phyloP scores from a whole-genome alignment of 2,797 vertebrate genomes.

The Acanthurus lineatus region DNA sequence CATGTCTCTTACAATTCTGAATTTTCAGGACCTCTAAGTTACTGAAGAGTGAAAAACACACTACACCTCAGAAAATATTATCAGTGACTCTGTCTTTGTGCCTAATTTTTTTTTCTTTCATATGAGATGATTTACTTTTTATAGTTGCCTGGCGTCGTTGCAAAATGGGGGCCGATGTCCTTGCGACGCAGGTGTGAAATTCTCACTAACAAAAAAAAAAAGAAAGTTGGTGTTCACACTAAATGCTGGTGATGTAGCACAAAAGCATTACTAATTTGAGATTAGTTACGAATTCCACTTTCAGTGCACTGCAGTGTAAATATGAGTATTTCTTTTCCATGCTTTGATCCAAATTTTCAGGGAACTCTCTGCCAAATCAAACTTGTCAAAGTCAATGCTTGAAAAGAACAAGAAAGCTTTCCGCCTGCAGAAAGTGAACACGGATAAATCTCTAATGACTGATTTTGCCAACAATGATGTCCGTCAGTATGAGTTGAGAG shows the following conservation, averaged over 20 bases:
- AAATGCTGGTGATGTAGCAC: slow-evolving; percentile 33
- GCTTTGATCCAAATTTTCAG: slow-evolving; percentile 53
- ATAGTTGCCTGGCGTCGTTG: not conserved
- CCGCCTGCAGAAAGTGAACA: slow-evolving; percentile 49
- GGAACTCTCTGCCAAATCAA: slow-evolving; percentile 58
- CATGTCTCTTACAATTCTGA: not conserved
- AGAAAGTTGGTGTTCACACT: slow-evolving; percentile 17
- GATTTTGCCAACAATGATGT: slow-evolving; percentile 62
- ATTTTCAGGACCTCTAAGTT: not conserved
- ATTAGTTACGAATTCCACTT: slow-evolving; percentile 53
- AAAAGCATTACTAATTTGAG: slow-evolving; percentile 35
- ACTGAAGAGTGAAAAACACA: not conserved
- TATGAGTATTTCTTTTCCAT: slow-evolving; percentile 24
- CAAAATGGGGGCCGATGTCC: not conserved
- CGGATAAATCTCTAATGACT: slow-evolving; percentile 59
- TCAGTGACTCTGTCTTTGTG: not conserved
- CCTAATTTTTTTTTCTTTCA: not conserved
- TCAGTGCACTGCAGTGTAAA: slow-evolving; percentile 27
- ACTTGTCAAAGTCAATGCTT: slow-evolving; percentile 55
- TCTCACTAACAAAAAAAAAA: slow-evolving; percentile 1
- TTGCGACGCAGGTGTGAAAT: slow-evolving; percentile 11
- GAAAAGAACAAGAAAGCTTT: slow-evolving; percentile 33
- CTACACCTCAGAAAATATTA: not conserved
- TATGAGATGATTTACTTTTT: slow-evolving; percentile 9
- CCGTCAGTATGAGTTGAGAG: slow-evolving; percentile 67